Conservation (phyloP, 2,113 vertebrate genomes). For the Axis porcinus region DNA sequence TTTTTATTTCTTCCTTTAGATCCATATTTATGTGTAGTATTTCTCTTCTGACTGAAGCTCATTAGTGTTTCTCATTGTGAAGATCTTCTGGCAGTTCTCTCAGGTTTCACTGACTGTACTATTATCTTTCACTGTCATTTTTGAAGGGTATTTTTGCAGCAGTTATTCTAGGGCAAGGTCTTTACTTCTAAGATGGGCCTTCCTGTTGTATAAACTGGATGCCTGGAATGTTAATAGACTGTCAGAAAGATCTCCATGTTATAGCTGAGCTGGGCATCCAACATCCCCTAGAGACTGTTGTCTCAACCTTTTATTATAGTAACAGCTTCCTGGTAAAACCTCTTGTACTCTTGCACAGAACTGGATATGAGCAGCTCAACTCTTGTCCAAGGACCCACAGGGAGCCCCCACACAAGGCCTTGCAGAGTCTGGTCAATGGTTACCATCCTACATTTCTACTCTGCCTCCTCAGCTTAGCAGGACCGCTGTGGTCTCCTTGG, state of each 20-base stretch:
- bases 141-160: neutral
- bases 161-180: neutral
- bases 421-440: neutral
- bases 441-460: neutral
- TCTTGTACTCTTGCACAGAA: neutral
- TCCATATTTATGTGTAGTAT: neutral
- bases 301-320: neutral
- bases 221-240: neutral
- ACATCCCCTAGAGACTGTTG: neutral
- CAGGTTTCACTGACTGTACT: neutral
- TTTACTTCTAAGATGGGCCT: neutral
- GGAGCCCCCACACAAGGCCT: neutral
- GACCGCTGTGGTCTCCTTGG: neutral
- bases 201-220: neutral
- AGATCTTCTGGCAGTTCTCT: neutral
- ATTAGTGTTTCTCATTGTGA: neutral
- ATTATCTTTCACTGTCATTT: neutral
- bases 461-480: neutral
- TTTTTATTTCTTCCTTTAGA: neutral
- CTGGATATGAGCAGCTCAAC: neutral
- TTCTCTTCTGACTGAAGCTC: neutral
- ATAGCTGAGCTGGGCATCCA: neutral
- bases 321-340: neutral
- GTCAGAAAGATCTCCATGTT: neutral
- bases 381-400: neutral